Evolutionary conservation across 2,888 invertebrate species (phyloP).

Genomic region (Xestia ashworthii): DNA sequence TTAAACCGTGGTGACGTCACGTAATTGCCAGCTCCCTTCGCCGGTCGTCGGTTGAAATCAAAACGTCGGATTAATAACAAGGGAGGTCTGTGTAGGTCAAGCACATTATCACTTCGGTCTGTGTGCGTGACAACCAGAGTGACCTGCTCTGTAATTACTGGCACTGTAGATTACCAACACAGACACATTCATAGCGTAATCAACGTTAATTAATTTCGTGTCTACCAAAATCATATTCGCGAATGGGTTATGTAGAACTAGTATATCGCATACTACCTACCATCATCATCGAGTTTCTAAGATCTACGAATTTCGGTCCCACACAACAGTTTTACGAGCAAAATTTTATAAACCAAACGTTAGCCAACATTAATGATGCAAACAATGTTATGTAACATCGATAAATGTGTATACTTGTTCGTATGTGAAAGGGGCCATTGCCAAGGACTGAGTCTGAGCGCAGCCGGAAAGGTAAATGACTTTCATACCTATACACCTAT

Average conservation of each 20-base stretch:
- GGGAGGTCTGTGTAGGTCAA: constrained; percentile 89
- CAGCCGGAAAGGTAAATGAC: constrained; percentile 85
- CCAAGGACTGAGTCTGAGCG: constrained; percentile 83
- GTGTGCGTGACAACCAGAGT: constrained; percentile 67
- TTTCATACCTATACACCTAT: constrained; percentile 74
- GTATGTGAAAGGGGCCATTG: constrained; percentile 86
- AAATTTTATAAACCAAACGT: constrained; percentile 66
- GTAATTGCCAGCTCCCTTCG: constrained; percentile 90
- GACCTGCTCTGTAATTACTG: constrained; percentile 55
- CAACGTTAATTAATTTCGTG: constrained; percentile 29
- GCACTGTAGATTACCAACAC: constrained; percentile 37
- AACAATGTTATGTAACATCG: constrained; percentile 81
- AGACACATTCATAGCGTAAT: constrained; percentile 29
- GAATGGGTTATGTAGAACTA: constrained; percentile 5
- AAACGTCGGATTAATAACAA: constrained; percentile 89
- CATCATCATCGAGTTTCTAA: constrained; percentile 24
- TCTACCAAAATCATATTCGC: constrained; percentile 23
- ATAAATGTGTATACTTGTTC: constrained; percentile 82
- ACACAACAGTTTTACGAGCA: constrained; percentile 55
- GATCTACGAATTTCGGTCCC: constrained; percentile 50
- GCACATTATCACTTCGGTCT: constrained; percentile 81
- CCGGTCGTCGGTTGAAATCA: constrained; percentile 87
- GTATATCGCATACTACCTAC: constrained; percentile 2
- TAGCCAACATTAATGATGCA: constrained; percentile 79
- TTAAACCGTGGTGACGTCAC: constrained; percentile 90